Base-by-base conservation (phyloP, 2,113 vertebrate species). In the Pterocles burchelli region DNA sequence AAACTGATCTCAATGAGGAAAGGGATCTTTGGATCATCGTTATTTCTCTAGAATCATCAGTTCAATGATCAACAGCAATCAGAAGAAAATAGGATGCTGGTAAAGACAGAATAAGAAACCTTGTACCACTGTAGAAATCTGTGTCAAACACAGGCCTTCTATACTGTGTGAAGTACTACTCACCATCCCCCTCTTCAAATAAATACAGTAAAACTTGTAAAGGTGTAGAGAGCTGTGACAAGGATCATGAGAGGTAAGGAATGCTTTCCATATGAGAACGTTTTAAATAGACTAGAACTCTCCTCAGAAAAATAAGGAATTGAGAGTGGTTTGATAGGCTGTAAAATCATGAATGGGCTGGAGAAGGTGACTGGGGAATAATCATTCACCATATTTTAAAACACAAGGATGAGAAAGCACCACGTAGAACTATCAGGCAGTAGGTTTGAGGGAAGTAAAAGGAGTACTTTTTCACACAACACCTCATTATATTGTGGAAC, bases 391-490 rank as follows among this genome's bases (percentile, higher is more conserved):
- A 7, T 66, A 66, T 88, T 89, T 90, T 88, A 66, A 51, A 86
- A 62, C 59, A 70, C 0, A 1, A 73, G 36, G 67, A 85, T 92
- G 63, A 80, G 85, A 89, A 95, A 88, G 28, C 55, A 55, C 59
- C 78, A 71, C 74, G 55, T 46, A 76, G 59, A 90, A 88, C 62
- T 88, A 66, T 93, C 67, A 70, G 13, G 51, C 36, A 36, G 36
- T 31, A 76, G 14, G 71, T 70, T 2, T 86, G 52, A 95, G 88
- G 79, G 85, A 94, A 92, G 43, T 38, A 38, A 83, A 66, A 70
- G 17, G 34, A 86, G n/a, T 29, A 86, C 55, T 83, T 90, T 93
- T 97, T 93, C 95, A 80, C 34, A 80, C 33, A 95, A 66, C 95
- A 94, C 85, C 72, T 96, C 95, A 88, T 95, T 90, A 71, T 59